Evolutionary conservation across 2,113 vertebrate species (phyloP).

Genomic region (Rhinoderma darwinii): DNA sequence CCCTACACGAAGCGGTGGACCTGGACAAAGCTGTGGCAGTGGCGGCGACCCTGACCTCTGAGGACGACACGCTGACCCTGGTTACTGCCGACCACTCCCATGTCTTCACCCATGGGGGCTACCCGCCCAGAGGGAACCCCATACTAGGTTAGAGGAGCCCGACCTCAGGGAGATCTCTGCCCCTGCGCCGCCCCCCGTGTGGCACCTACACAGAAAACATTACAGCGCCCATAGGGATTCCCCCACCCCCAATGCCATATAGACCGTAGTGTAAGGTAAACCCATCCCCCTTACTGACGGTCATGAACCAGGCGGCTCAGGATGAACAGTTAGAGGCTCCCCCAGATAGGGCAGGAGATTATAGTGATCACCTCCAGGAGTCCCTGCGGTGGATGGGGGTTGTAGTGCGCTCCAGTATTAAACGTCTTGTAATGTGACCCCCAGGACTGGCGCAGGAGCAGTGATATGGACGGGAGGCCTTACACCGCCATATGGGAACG

Average conservation of each 20-base stretch:
- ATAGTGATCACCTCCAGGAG: too few relatives aligned
- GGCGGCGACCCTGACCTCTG: conserved; percentile 77
- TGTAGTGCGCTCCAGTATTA: too few relatives aligned
- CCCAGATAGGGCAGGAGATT: too few relatives aligned
- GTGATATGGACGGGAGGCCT: conserved; percentile 89
- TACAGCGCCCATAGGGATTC: too few relatives aligned
- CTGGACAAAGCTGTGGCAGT: conserved; percentile 86
- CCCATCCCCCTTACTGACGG: too few relatives aligned
- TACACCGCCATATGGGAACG: conserved; percentile 94
- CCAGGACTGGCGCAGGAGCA: conserved; percentile 85
- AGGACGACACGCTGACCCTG: conserved; percentile 82
- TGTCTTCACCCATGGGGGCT: conserved; percentile 91
- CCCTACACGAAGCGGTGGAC: conserved; percentile 86
- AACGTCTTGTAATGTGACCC: background rate
- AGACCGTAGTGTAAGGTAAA: too few relatives aligned
- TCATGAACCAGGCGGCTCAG: too few relatives aligned
- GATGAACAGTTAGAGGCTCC: too few relatives aligned
- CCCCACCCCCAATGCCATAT: too few relatives aligned
- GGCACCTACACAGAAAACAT: too few relatives aligned
- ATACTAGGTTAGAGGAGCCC: conserved; percentile 84
- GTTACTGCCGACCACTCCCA: conserved; percentile 96
- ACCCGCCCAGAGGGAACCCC: conserved; percentile 86
- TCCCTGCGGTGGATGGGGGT: too few relatives aligned
- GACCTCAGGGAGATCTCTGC: background rate
- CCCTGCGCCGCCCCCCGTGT: too few relatives aligned